phyloP scores from a whole-genome alignment of 1,140 invertebrate genomes.

The Drosophila rufa region DNA sequence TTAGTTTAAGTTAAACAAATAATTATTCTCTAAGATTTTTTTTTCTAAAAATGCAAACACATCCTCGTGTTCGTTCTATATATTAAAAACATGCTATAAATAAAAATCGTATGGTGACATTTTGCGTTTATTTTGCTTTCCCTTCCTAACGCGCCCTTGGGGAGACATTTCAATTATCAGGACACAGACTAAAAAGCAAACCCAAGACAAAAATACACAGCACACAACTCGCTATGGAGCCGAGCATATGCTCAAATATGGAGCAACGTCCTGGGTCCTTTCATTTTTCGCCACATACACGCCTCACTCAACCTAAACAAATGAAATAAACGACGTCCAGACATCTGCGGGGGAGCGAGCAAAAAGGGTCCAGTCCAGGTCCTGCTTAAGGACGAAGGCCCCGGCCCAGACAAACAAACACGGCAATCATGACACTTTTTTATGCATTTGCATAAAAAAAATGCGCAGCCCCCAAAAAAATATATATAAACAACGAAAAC shows the following conservation, averaged over 20 bases:
- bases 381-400: conserved; percentile 42
- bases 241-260: conserved; percentile 74
- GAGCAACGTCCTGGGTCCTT: conserved; percentile 44
- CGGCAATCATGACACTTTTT: conserved; percentile 81
- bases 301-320: conserved; percentile 46
- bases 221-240: conserved; percentile 19
- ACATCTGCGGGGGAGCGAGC: conserved; percentile 40
- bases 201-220: conserved; percentile 34
- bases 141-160: conserved; percentile 50
- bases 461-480: conserved; percentile 34
- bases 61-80: neutral
- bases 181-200: conserved; percentile 47
- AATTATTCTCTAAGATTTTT: too few relatives aligned
- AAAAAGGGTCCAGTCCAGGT: conserved; percentile 30
- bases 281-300: conserved; percentile 40
- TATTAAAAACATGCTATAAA: conserved; percentile 19
- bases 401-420: conserved; percentile 67
- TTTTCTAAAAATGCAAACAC: neutral
- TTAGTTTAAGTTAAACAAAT: too few relatives aligned
- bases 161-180: conserved; percentile 80
- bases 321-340: conserved; percentile 55
- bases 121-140: conserved; percentile 10
- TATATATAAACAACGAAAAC: neutral
- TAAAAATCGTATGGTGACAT: conserved; percentile 1
- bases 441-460: conserved; percentile 78